Conservation (phyloP, 2,797 vertebrate genomes). For the Fistularia tabacaria region DNA sequence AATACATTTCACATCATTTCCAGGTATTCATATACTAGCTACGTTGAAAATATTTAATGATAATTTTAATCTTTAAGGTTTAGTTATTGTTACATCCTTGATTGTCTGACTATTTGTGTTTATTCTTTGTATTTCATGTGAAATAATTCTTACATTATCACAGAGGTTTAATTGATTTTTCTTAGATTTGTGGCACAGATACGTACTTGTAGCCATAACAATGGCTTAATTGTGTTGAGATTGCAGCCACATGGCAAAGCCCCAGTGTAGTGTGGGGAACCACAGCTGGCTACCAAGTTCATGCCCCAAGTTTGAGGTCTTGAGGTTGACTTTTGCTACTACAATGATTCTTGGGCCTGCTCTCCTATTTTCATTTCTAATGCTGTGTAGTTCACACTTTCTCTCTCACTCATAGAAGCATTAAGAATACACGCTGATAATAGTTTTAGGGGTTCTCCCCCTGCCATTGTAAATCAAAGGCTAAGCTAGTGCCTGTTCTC, state of each 20-base stretch:
- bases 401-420: constrained; percentile 20
- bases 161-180: background rate
- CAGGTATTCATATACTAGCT: too few species aligned
- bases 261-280: constrained; percentile 35
- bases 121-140: too few species aligned
- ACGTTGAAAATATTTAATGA: too few species aligned
- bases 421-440: constrained; percentile 39
- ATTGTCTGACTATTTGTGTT: too few species aligned
- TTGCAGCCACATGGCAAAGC: constrained; percentile 16
- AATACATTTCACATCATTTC: too few species aligned
- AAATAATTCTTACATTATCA: too few species aligned
- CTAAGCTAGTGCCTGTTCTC: constrained; percentile 31
- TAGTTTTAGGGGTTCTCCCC: constrained; percentile 19
- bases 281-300: constrained; percentile 44
- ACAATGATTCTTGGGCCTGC: constrained; percentile 9
- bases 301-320: constrained; percentile 48
- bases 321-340: constrained; percentile 18
- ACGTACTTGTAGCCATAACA: background rate
- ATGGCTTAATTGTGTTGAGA: constrained; percentile 13
- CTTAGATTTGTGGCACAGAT: background rate
- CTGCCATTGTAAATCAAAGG: constrained; percentile 36
- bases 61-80: too few species aligned
- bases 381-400: background rate
- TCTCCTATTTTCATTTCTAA: constrained; percentile 9
- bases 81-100: too few species aligned